Evolutionary conservation across 2,888 invertebrate species (phyloP), one percentile per base, ranked within the genome.

Genomic region (Dendrolimus houi): DNA sequence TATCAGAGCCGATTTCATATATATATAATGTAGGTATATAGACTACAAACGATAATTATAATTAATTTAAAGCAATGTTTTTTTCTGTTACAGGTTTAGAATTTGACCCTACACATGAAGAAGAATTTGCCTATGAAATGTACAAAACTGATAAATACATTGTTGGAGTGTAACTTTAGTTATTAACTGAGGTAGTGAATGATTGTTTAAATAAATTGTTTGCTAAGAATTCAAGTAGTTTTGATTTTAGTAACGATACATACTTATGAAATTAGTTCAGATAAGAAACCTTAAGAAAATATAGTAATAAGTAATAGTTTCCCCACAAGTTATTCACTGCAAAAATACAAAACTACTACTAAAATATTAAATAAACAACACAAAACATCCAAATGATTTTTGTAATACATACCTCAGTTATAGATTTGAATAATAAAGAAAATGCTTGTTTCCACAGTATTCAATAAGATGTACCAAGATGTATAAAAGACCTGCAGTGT

Each of bases 111-210:
- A 92, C 92, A 58, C 95, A 97, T 70, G 91, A 83, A 0, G 98
- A 99, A 91, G 93, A 95, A 64, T 96, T 95, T 85, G 98, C 98
- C 0, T 99, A 99, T 85, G 99, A 99, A 93, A 94, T 95, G 94
- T 99, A 98, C 81, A 92, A 92, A 88, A 91, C 93, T 13, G 91
- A 92, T 56, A 93, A 90, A 76, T 94, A 92, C 72, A 94, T 95
- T 70, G 94, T 92, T 62, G 93, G 92, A 59, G 93, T 93, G 59
- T 94, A 91, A 81, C 52, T 56, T 47, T 10, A 47, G 3, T 8
- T 9, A 8, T 47, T 8, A 8, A 47, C 12, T 3, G 6, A 29
- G 6, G 6, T 29, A 29, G 6, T 47, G 8, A 47, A 47, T 47
- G 9, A 47, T 47, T 47, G 12, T 47, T 47, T 47, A 47, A 47